Evolutionary conservation across 2,888 invertebrate species (phyloP).

Genomic region (Agapostemon virescens): DNA sequence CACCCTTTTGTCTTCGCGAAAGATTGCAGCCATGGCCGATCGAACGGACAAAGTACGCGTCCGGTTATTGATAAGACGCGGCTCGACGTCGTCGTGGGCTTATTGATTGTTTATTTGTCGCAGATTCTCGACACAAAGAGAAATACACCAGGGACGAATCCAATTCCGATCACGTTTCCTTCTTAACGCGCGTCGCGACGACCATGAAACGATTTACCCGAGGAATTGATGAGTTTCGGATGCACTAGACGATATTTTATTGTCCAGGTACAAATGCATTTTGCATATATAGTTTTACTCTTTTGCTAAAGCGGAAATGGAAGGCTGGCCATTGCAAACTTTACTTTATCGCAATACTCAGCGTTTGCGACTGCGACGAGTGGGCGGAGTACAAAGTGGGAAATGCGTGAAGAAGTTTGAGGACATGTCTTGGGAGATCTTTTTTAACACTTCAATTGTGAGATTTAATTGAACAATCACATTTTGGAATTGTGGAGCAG

Average conservation of each 20-base stretch:
- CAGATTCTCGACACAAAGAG: not conserved
- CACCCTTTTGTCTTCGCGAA: not conserved
- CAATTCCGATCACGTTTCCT: constrained; percentile 1
- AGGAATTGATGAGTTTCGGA: not conserved
- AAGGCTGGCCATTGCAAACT: too few relatives aligned
- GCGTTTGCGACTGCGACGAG: too few relatives aligned
- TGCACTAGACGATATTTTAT: not conserved
- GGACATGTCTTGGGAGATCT: too few relatives aligned
- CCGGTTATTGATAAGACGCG: constrained; percentile 33
- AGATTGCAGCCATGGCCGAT: not conserved
- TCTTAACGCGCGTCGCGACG: not conserved
- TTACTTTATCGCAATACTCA: too few relatives aligned
- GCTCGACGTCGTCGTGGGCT: constrained; percentile 11
- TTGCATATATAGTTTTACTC: not conserved
- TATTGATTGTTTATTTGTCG: constrained; percentile 21
- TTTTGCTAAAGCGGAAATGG: not conserved
- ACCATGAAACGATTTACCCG: not conserved
- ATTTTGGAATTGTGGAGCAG: too few relatives aligned
- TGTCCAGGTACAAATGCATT: not conserved
- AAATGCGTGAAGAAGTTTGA: too few relatives aligned
- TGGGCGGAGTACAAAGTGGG: not conserved
- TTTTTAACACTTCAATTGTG: too few relatives aligned
- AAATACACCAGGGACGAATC: not conserved
- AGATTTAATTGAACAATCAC: too few relatives aligned
- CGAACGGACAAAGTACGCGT: constrained; percentile 24